phyloP scores from a whole-genome alignment of 2,888 invertebrate species.

The Chesias legatella region DNA sequence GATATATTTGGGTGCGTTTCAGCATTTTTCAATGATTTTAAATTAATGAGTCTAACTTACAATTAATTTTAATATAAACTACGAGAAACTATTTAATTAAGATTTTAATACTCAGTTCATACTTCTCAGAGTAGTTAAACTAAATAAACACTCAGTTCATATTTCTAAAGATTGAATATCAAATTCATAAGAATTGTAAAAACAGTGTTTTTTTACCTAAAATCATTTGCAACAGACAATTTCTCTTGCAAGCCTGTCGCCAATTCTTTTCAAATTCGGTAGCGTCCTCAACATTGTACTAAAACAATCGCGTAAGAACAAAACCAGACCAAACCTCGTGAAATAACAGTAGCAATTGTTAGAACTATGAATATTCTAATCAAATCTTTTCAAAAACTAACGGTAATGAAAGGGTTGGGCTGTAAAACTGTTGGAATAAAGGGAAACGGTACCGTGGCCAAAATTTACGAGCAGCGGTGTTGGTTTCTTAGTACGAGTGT shows the following conservation, averaged over 20 bases:
- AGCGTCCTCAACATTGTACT: conserved; percentile 7
- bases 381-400: conserved; percentile 40
- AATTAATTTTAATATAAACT: too few relatives aligned
- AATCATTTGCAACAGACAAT: too few relatives aligned
- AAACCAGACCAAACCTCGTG: conserved; percentile 21
- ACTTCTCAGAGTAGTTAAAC: too few relatives aligned
- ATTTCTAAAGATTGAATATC: too few relatives aligned
- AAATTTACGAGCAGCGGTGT: conserved; percentile 39
- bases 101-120: too few relatives aligned
- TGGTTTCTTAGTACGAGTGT: conserved; percentile 16
- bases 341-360: conserved; percentile 32
- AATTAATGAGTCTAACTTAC: too few relatives aligned
- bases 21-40: too few relatives aligned
- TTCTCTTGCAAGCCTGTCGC: conserved; percentile 2
- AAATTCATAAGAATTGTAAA: too few relatives aligned
- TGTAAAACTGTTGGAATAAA: conserved; percentile 38
- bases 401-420: conserved; percentile 30
- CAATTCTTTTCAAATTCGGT: conserved; percentile 6
- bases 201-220: too few relatives aligned
- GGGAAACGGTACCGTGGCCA: conserved; percentile 52
- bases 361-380: conserved; percentile 51
- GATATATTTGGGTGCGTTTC: too few relatives aligned
- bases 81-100: too few relatives aligned
- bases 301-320: conserved; percentile 10
- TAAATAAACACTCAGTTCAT: too few relatives aligned